phyloP scores from a whole-genome alignment of 2,888 invertebrate genomes.

The Meteorus cinctellus region DNA sequence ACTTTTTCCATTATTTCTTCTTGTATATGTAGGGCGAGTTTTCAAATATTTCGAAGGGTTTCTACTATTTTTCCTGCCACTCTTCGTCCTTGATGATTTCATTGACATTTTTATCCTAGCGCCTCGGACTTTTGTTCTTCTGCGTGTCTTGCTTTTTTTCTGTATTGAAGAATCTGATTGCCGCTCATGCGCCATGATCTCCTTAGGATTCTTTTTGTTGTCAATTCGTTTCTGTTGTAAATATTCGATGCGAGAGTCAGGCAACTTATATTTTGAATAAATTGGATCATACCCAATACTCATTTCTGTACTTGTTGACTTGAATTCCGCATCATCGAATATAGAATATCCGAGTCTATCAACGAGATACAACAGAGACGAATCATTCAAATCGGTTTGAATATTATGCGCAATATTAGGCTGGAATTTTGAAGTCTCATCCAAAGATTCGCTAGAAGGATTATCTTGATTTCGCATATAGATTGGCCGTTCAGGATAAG shows the following conservation, averaged over 20 bases:
- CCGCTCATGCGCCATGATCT: not conserved
- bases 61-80: not conserved
- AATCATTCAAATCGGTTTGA: not conserved
- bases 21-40: not conserved
- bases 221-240: not conserved
- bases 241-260: not conserved
- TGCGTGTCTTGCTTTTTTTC: not conserved
- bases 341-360: slow-evolving; percentile 10
- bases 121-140: not conserved
- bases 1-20: not conserved
- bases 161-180: not conserved
- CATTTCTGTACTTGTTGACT: not conserved
- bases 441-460: not conserved
- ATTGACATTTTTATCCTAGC: not conserved
- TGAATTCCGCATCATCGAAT: not conserved
- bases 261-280: not conserved
- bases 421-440: not conserved
- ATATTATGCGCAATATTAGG: not conserved
- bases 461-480: not conserved
- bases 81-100: not conserved
- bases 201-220: not conserved
- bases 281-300: not conserved
- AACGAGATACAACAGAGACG: not conserved
- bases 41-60: not conserved
- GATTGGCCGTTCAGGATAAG: not conserved